Conservation (phyloP, 1,140 invertebrate genomes). For the Nomia melanderi region DNA sequence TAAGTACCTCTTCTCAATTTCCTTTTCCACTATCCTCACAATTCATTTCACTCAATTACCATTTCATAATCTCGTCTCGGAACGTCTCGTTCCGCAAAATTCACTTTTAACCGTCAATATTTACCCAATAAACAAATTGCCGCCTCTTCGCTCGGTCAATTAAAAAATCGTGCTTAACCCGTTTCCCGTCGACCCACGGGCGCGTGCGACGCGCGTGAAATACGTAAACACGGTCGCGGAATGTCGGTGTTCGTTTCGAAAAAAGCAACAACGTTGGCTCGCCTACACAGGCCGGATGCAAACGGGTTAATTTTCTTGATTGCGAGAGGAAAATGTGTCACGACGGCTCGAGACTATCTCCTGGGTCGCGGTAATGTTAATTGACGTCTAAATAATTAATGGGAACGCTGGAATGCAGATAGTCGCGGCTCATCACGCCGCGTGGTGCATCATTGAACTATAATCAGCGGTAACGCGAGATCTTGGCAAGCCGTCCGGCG, state of each 20-base stretch:
- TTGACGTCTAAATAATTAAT: conserved; percentile 30
- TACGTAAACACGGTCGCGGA: neutral
- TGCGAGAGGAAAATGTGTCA: neutral
- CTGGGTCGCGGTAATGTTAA: conserved; percentile 13
- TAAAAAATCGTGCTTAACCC: neutral
- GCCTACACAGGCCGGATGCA: neutral
- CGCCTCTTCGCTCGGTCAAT: neutral
- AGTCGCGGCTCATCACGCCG: conserved; percentile 3
- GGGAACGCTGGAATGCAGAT: neutral
- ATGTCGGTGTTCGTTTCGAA: neutral
- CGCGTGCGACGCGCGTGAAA: neutral
- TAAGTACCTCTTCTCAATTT: no score
- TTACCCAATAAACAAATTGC: neutral
- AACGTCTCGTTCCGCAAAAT: no score
- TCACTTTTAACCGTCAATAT: no score
- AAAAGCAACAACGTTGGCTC: neutral
- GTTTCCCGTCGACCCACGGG: conserved; percentile 11
- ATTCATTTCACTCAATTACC: no score
- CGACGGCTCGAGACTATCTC: neutral
- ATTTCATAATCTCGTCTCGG: no score
- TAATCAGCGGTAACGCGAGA: neutral
- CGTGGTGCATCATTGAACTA: conserved; percentile 17
- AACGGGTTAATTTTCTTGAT: conserved; percentile 37
- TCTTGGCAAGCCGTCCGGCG: neutral
- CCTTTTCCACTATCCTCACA: no score